Base-by-base conservation (phyloP, 2,888 invertebrate species). In the Matsumyia berberina region DNA sequence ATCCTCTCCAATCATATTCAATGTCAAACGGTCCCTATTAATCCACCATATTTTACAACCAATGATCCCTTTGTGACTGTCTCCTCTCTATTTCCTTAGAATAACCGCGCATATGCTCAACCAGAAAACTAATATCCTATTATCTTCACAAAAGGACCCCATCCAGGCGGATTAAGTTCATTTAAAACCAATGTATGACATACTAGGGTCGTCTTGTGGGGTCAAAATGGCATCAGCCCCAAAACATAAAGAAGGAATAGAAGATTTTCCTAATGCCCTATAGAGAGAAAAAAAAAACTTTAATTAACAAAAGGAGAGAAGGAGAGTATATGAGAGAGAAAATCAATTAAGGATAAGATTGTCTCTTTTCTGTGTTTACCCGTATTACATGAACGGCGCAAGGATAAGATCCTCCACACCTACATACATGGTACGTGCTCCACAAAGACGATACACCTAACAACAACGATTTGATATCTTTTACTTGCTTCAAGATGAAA, bases 321-420 rank as follows among this genome's bases (percentile, higher is more conserved):
- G 24, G 24, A 53, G 24, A 15, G 15, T 9, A 31, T 12, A 12
- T 17, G 24, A 19, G 33, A 66, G 9, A 31, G 11, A 49, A 70
- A 78, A 77, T 69, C 77, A 78, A 78, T 78, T 78, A 78, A 62
- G 62, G 35, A 60, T 17, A 55, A 78, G 55, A 69, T 60, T 49
- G 76, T 67, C 67, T 67, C 66, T 57, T 76, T 66, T 76, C 44
- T 37, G 31, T 76, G 76, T 67, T 76, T 58, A 67, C 76, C 67
- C 55, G 64, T 39, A 74, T 64, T 66, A 66, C 66, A 74, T 37
- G 66, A 37, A 39, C n/a, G 33, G n/a, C 46, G 29, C 58, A 37
- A 46, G 37, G 37, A 70, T 70, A 62, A 78, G 62, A 55, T 35
- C 58, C 39, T 55, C 44, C 31, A 62, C 53, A 62, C 55, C 51